These are phyloP conservation scores for Cyclargus thomasi DNA, from an alignment of 1,140 invertebrate species.

Conservation along the genomic window DNA sequence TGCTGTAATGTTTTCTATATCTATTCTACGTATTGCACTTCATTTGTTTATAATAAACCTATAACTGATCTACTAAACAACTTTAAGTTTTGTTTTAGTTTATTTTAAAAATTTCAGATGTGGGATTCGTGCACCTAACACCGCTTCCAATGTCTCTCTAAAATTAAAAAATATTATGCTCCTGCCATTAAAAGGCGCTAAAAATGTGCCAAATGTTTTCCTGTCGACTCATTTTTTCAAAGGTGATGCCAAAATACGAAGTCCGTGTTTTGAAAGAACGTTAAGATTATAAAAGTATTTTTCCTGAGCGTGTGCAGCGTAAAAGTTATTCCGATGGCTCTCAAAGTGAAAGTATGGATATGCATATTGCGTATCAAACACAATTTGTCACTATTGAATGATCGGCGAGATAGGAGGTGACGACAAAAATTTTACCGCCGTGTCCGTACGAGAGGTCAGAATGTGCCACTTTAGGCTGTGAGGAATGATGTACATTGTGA, in stretches of 20 bases:
- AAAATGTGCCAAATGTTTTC: neutral
- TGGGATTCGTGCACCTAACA: neutral
- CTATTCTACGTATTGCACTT: no score
- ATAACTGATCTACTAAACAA: no score
- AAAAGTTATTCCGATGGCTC: neutral
- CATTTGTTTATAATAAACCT: no score
- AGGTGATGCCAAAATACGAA: neutral
- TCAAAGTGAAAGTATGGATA: neutral
- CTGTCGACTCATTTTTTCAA: neutral
- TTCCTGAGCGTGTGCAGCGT: neutral
- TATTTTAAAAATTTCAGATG: no score
- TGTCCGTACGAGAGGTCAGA: no score
- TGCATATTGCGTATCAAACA: neutral
- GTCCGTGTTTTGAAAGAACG: neutral
- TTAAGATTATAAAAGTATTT: neutral
- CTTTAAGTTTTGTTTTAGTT: no score
- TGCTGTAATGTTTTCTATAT: no score
- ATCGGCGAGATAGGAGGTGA: neutral
- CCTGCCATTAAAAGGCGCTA: neutral
- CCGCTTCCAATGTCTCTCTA: neutral
- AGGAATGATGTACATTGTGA: neutral
- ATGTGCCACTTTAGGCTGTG: neutral
- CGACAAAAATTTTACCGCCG: neutral
- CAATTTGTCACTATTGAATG: slow-evolving; percentile 3
- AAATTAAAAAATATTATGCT: neutral